A percentile compares a stretch with the other conserved stretches of the same genome.
These are phyloP conservation scores for Dryobates pubescens DNA, from an alignment of 2,797 vertebrate genomes.

Conservation along the genomic window DNA sequence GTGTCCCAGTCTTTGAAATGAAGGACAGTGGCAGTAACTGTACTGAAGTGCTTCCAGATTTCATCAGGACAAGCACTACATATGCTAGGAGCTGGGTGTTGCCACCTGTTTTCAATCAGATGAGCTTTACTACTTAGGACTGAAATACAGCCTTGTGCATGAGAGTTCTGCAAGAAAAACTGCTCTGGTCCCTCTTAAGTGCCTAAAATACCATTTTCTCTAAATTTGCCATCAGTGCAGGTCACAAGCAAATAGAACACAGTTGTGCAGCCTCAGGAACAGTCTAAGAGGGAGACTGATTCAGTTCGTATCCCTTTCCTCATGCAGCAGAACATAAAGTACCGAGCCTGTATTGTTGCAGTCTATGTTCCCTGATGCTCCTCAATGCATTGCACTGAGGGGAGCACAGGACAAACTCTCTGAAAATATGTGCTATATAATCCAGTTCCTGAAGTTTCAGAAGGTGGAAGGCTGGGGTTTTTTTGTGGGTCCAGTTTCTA, in stretches of 20 bases:
- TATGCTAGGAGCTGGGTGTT: background rate
- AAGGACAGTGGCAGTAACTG: background rate
- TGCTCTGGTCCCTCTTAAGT: background rate
- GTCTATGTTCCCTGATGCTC: background rate
- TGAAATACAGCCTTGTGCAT: background rate
- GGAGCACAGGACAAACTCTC: background rate
- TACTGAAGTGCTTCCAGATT: background rate
- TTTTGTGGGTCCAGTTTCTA: background rate
- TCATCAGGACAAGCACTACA: background rate
- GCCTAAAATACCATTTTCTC: background rate
- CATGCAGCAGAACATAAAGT: accelerated
- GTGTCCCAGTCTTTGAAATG: background rate
- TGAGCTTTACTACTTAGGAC: background rate
- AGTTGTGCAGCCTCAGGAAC: background rate
- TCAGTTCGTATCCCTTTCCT: background rate
- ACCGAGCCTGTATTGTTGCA: background rate
- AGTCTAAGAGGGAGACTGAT: background rate
- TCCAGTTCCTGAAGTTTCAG: background rate
- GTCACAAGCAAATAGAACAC: background rate
- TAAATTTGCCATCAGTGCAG: background rate
- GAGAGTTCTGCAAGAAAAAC: background rate
- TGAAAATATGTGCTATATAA: background rate
- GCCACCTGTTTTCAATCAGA: background rate
- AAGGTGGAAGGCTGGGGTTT: background rate
- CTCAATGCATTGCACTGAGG: background rate